Base-by-base conservation (phyloP, 2,113 vertebrate species). In the Parus major region DNA sequence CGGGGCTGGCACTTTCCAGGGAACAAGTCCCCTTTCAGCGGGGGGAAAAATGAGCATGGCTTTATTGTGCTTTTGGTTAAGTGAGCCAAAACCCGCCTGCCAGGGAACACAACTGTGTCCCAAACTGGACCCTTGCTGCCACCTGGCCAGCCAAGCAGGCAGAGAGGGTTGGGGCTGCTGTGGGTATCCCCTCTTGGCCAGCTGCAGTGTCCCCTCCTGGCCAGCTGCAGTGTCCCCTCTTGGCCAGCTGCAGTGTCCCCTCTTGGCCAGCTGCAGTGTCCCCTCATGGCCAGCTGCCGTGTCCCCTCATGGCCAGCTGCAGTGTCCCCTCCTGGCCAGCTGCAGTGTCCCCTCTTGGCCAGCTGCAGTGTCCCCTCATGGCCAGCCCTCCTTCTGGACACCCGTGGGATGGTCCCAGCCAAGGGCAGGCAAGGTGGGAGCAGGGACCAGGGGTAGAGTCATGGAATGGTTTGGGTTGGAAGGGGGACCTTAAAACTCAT, bases 21-120 rank as follows among this genome's bases (percentile, higher is more conserved):
- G 93, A 95, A 92, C 65, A 92, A 96, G 87, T 66, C 31, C 66
- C 50, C 78, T 95, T 96, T 96, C 88, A 65, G 42, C 2, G 2
- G 16, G 5, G 55, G 50, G 28, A 52, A 84, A 96, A 96, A 96
- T 86, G 82, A 92, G 86, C 93, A 7, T 2, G n/a, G 57, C 66
- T 95, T 94, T 92, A 79, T 93, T 60, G 60, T 56, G 55, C 66
- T 90, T 90, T 69, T 22, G 50, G 59, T 64, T 25, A 82, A 84
- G 60, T 2, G 71, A 88, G 79, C 55, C 79, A 73, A 88, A 88
- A 69, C 0, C 41, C 22, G 82, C 79, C 63, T 68, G 84, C 42
- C 71, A 64, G 60, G 57, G 66, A 41, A 11, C 15, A 10, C 68
- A 69, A 59, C 3, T n/a, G 52, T n/a, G 66, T 33, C 65, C 65